Base-by-base conservation (phyloP, 2,888 invertebrate genomes). In the Eilema caniola region DNA sequence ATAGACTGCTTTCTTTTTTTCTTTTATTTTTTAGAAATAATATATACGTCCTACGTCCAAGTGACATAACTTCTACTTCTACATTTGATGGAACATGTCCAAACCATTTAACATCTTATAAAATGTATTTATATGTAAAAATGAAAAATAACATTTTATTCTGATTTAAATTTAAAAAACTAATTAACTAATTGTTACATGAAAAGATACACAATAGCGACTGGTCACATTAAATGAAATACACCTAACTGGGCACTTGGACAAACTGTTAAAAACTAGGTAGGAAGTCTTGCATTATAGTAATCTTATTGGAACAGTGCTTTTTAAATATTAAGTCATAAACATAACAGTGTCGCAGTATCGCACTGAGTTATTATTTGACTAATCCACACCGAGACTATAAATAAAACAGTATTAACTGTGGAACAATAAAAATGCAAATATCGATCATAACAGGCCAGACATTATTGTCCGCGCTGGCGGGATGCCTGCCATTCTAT, bases 381-480 rank as follows among this genome's bases (percentile, higher is more conserved):
- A 56, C 66, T 74, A 75, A 79, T 74, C 72, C 66, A 69, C n/a
- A 61, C 62, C 71, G 53, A 80, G 74, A 76, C 71, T 20, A 80
- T 78, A 74, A 86, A 87, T 85, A 85, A 86, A 88, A 83, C 72
- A 62, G 81, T 82, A 83, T 83, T 77, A 81, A 79, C 85, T 80
- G 79, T 80, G 79, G 83, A 85, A 87, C 86, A 89, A 91, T 91
- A 90, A 89, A 92, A 89, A 93, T 92, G 89, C 85, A 89, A 92
- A 92, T 90, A 90, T 89, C 87, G 89, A 91, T 90, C 88, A 90
- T 89, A 87, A 88, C 83, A 78, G 84, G 78, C 83, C 88, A 90
- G 90, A 90, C 90, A 86, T 88, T 86, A 91, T 90, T 91, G 90
- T 90, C 86, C 76, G 83, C 77, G 80, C 87, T 88, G 88, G 88